Conservation (phyloP, 2,888 invertebrate species). For the Gari tellinella region DNA sequence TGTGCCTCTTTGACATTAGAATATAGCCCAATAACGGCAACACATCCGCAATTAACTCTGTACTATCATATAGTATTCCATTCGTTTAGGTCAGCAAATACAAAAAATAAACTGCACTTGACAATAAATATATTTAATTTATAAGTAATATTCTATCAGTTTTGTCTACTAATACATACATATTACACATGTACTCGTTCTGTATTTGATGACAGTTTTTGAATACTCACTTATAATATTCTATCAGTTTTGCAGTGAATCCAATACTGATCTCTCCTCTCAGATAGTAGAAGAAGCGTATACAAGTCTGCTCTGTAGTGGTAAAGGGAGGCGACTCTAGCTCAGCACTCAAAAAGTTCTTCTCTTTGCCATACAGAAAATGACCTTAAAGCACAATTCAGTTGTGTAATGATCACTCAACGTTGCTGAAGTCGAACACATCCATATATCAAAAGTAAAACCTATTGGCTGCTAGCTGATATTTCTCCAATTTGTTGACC, state of each 20-base stretch:
- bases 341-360: conserved; percentile 25
- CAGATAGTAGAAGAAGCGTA: conserved; percentile 76
- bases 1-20: too few relatives aligned
- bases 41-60: too few relatives aligned
- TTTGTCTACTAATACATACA: too few relatives aligned
- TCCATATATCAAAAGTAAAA: background rate
- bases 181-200: too few relatives aligned
- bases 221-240: conserved; percentile 44
- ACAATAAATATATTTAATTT: too few relatives aligned
- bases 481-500: background rate
- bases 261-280: conserved; percentile 62
- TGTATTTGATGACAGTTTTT: too few relatives aligned
- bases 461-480: background rate
- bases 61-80: too few relatives aligned
- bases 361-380: conserved; percentile 57
- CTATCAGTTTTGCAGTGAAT: conserved; percentile 54
- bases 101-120: too few relatives aligned
- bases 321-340: conserved; percentile 66
- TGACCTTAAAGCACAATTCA: conserved; percentile 60
- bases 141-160: too few relatives aligned
- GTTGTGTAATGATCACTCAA: too few relatives aligned
- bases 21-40: too few relatives aligned
- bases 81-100: too few relatives aligned
- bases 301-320: conserved; percentile 63
- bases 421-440: background rate